Evolutionary conservation across 1,140 invertebrate species (phyloP).

Genomic region (Drosophila suzukii): DNA sequence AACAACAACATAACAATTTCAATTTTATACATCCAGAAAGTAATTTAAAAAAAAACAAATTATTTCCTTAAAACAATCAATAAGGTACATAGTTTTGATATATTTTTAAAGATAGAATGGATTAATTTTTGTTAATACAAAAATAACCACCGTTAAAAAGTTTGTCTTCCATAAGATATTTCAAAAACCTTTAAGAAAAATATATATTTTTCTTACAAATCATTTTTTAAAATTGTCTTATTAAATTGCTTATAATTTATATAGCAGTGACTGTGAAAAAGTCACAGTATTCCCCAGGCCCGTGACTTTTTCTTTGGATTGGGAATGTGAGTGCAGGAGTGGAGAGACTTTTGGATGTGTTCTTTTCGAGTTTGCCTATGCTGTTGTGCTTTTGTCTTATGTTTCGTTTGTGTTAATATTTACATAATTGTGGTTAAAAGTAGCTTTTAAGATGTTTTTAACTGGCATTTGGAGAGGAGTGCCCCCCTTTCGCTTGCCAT

Average conservation of each 20-base stretch:
- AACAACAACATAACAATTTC: too few species aligned
- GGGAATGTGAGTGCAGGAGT: background rate
- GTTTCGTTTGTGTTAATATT: constrained; percentile 71
- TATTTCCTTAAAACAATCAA: too few species aligned
- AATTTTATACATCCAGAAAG: too few species aligned
- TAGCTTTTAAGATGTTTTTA: constrained; percentile 82
- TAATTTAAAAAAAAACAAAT: too few species aligned
- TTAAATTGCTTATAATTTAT: background rate
- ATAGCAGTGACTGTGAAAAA: background rate
- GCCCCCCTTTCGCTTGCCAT: constrained; percentile 20
- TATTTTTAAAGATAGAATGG: too few species aligned
- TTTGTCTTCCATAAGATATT: too few species aligned
- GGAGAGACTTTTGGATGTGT: background rate
- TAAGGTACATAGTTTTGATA: too few species aligned
- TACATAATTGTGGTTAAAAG: constrained; percentile 81
- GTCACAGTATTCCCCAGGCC: background rate
- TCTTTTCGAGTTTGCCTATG: background rate
- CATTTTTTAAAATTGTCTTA: background rate
- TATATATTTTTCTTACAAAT: background rate
- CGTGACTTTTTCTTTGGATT: background rate
- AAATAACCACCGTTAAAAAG: too few species aligned
- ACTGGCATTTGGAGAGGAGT: constrained; percentile 49
- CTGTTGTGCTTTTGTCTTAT: constrained; percentile 60
- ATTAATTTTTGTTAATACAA: too few species aligned
- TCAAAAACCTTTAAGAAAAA: too few species aligned